Base-by-base conservation (phyloP, 2,888 invertebrate genomes). In the Matsumyia berberina region DNA sequence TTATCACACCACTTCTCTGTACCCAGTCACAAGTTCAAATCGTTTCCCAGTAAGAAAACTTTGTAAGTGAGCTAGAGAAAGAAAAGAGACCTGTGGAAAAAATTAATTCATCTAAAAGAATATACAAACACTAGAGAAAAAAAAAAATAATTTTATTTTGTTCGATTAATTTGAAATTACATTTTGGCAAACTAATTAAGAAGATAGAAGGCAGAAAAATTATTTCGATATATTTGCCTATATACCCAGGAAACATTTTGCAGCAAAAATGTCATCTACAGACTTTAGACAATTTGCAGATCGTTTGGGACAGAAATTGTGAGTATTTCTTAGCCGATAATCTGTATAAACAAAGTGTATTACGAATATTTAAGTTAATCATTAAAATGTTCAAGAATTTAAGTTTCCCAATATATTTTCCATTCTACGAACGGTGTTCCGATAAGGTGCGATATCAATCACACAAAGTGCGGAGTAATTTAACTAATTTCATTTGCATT, bases 261-360 rank as follows among this genome's bases (percentile, higher is more conserved):
- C 64, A 72, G 33, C 42, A 44, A 83, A 86, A 74, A 87, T 87
- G 87, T 86, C 87, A 62, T 64, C 72, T 46, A 53, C 85, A 77
- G 88, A 89, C 78, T 89, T 90, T 76, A 88, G 89, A 77, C 88
- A 88, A 55, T 91, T 92, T 83, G 73, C 89, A 15, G 82, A 88
- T 58, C 90, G 90, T 58, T 77, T 91, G 6, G 87, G 89, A 78
- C 88, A 90, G 35, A 90, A 90, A 86, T 91, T 91, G 91, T 91
- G 78, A 91, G 91, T 90, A 87, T 70, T 62, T 29, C 35, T 60
- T 37, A 8, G 31, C 39, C 11, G 8, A 19, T 35, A 31, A 33
- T 24, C 3, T 51, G 17, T 19, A 11, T 17, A 31, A 46, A 17
- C 37, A 35, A 4, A 29, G 17, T 31, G 49, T 8, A 5, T 12